Base-by-base conservation (phyloP, 2,113 vertebrate genomes). In the Phalacrocorax pelagicus region DNA sequence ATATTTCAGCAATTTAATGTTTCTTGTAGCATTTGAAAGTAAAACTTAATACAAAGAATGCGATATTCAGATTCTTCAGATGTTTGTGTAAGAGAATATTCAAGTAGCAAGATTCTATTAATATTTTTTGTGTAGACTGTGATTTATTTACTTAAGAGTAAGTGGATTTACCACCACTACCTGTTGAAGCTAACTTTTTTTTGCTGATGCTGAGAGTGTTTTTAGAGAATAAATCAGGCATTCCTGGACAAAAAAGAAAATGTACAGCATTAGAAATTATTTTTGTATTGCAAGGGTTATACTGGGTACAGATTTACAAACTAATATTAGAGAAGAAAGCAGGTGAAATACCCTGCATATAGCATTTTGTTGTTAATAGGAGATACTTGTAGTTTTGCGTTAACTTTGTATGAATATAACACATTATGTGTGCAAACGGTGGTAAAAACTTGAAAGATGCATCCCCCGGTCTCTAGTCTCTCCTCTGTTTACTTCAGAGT, bases 351-450 rank as follows among this genome's bases (percentile, higher is more conserved):
- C 7, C 23, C n/a, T 52, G 42, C 4, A 15, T 84, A 19, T 57
- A 15, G 7, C 42, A 55, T 40, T 77, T 61, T 81, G 7, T 42
- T 81, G 4, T 49, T 87, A 62, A 27, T 34, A 66, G 11, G 14
- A 81, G 18, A 10, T 74, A 18, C 11, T 62, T 86, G 34, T 32
- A 59, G 30, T 74, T 89, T 81, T 75, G 23, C 30, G 5, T 74
- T 87, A 47, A 42, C 5, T 52, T 90, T 21, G 2, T 42, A 32
- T 36, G 12, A 73, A 12, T 54, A 4, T 40, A 71, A 47, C 9
- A 38, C 13, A 22, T 71, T 66, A 0, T 17, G 4, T 21, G 52
- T 1, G 8, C 13, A 57, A 26, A 30, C 42, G 5, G n/a, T 49
- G 23, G 4, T 86, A 13, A 72, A 59, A 75, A 38, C 20, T 74